Evolutionary conservation across 2,888 invertebrate genomes (phyloP), one percentile per base, ranked within the genome.

Genomic region (Pachliopta kotzebuea): DNA sequence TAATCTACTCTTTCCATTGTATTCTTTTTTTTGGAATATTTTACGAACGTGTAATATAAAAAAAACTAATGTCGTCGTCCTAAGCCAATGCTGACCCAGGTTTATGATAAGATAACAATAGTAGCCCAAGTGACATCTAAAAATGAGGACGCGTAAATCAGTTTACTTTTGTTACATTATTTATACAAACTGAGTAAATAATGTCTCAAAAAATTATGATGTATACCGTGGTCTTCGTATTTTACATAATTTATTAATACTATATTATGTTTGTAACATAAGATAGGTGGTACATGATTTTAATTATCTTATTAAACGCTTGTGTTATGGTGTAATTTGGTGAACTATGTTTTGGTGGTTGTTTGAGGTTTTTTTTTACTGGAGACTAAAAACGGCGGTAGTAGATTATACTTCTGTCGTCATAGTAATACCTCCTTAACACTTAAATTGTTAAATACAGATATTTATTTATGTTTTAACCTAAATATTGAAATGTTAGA

Each of bases 401-500:
- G 26, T n/a, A n/a, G n/a, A n/a, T 26, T 11, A 37, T 14, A 45
- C n/a, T 45, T n/a, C 18, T 45, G 18, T 45, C 18, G 18, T 45
- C n/a, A 45, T n/a, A 45, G 8, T 37, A 14, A 14, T 14, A 37
- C 37, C 37, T 37, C 37, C 14, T 37, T 37, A 37, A 37, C 37
- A 37, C 24, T 53, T 53, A 11, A 53, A 11, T n/a, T 52, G 11
- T 52, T 59, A 31, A n/a, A 37, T 53, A 53, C 4, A 42, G 52
- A 37, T 37, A 37, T 60, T 52, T 59, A 20, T 8, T 52, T n/a
- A 53, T 53, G 31, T 53, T 31, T 9, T n/a, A 55, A 55, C 21
- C 26, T 55, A 55, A 26, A 26, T 61, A 55, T 49, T 52, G 20
- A 52, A 52, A 37, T 23, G n/a, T 24, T 23, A 37, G 20, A 18